Percentiles rank a stretch among this genome's conserved stretches.
Evolutionary conservation across 2,113 vertebrate species (phyloP).

Genomic region (Gracilinanus agilis): DNA sequence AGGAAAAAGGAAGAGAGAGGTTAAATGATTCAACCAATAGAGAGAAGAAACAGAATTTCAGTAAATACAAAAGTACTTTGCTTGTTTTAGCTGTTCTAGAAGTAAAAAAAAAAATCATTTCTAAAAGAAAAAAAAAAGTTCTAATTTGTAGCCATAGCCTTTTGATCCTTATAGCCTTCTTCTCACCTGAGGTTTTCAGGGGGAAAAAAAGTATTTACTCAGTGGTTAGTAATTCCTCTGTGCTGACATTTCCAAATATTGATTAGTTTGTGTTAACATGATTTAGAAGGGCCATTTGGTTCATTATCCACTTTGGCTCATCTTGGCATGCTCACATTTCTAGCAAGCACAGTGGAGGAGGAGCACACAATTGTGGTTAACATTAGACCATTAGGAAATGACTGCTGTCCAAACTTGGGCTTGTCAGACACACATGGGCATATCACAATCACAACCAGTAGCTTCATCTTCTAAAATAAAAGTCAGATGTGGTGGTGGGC

Average conservation of each 20-base stretch:
- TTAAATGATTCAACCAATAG: not conserved
- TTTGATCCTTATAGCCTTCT: not conserved
- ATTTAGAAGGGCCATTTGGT: slow-evolving; percentile 26
- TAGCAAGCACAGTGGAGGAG: not conserved
- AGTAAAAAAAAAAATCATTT: not conserved
- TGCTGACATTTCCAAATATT: slow-evolving; percentile 48
- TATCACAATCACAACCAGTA: not conserved
- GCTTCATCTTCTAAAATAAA: slow-evolving; percentile 14
- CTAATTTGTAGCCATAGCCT: not conserved
- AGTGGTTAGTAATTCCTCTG: slow-evolving; percentile 25
- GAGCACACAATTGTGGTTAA: not conserved
- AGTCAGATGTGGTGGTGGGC: not conserved
- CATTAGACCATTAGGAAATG: not conserved
- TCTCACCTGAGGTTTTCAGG: slow-evolving; percentile 13
- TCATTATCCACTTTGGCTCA: slow-evolving; percentile 25
- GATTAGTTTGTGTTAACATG: slow-evolving; percentile 34
- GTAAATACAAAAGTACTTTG: not conserved
- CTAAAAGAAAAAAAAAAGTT: accelerated
- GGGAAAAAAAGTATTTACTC: not conserved
- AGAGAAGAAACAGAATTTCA: not conserved
- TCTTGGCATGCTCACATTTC: slow-evolving; percentile 30
- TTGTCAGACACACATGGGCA: not conserved
- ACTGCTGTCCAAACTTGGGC: not conserved
- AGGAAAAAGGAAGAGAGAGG: not conserved
- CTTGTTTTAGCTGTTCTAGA: not conserved